Conservation (phyloP, 2,113 vertebrate species). For the Ammodytes dubius region DNA sequence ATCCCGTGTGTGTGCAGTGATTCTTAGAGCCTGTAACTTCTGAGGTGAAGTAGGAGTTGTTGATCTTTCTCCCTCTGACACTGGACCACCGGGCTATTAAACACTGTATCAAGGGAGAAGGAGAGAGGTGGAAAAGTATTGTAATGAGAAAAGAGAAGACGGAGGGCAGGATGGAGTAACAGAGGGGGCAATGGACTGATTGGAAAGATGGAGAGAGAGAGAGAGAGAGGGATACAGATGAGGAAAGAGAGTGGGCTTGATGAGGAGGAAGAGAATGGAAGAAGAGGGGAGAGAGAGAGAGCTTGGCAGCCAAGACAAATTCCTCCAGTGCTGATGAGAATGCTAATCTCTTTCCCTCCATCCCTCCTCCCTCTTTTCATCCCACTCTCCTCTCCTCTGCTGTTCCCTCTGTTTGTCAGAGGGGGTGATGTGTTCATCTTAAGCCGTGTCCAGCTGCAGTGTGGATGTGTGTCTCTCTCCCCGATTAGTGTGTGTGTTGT, state of each 20-base stretch:
- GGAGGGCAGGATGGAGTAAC: conserved; percentile 34
- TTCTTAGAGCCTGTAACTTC: no score
- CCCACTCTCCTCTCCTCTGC: conserved; percentile 64
- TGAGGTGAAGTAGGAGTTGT: conserved; percentile 58
- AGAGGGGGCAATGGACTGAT: conserved; percentile 56
- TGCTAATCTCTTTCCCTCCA: conserved; percentile 77
- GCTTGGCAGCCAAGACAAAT: conserved; percentile 78
- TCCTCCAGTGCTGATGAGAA: conserved; percentile 83
- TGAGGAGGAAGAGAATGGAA: conserved; percentile 63
- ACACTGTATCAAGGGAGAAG: conserved; percentile 36
- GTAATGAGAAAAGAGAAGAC: conserved; percentile 47
- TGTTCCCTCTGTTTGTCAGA: conserved; percentile 67
- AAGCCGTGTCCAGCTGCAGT: conserved; percentile 74
- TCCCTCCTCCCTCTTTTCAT: conserved; percentile 59
- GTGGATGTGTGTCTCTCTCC: conserved; percentile 53
- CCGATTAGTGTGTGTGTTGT: conserved; percentile 57
- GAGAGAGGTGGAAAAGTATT: conserved; percentile 27
- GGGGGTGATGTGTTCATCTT: conserved; percentile 83
- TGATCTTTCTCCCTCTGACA: conserved; percentile 59
- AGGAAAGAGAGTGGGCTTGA: conserved; percentile 60
- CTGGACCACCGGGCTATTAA: conserved; percentile 69
- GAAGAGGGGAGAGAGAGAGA: conserved; percentile 56
- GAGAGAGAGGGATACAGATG: conserved; percentile 34
- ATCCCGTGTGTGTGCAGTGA: no score
- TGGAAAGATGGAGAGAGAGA: conserved; percentile 61